phyloP scores from a whole-genome alignment of 2,113 vertebrate species.

The Chaenogobius annularis region DNA sequence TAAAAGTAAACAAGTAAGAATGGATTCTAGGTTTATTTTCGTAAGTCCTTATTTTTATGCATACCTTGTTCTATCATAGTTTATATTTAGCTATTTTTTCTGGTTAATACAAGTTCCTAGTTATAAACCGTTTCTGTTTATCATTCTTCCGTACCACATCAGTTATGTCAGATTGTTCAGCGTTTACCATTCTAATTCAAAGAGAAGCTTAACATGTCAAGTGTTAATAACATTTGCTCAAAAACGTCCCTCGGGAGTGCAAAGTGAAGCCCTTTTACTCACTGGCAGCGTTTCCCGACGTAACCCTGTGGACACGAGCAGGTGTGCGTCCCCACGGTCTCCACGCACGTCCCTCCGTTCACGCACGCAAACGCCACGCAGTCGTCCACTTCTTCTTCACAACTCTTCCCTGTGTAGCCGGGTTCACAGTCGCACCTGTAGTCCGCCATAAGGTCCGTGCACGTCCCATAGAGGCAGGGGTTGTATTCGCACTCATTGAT shows the following conservation, averaged over 20 bases:
- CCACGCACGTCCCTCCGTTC: slow-evolving; percentile 79
- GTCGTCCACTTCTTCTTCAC: slow-evolving; percentile 84
- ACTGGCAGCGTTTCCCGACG: slow-evolving; percentile 84
- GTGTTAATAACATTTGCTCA: too few relatives aligned
- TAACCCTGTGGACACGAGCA: slow-evolving; percentile 79
- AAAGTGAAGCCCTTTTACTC: slow-evolving; percentile 56
- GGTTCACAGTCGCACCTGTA: slow-evolving; percentile 84
- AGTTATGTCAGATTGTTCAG: too few relatives aligned
- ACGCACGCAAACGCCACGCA: slow-evolving; percentile 82
- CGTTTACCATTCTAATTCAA: too few relatives aligned
- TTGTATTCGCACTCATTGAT: slow-evolving; percentile 80
- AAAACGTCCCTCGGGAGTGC: background rate
- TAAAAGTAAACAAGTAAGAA: too few relatives aligned
- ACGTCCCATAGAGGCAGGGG: slow-evolving; percentile 83
- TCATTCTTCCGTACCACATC: too few relatives aligned
- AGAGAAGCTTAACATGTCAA: too few relatives aligned
- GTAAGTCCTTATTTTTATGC: too few relatives aligned
- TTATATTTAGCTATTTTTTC: too few relatives aligned
- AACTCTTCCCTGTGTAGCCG: slow-evolving; percentile 83
- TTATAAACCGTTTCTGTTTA: too few relatives aligned
- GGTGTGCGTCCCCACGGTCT: slow-evolving; percentile 70
- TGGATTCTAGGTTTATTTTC: too few relatives aligned
- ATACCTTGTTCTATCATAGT: too few relatives aligned
- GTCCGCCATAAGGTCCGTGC: slow-evolving; percentile 77
- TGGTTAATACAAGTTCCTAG: too few relatives aligned